phyloP scores from a whole-genome alignment of 2,113 vertebrate genomes.

The Theropithecus gelada region DNA sequence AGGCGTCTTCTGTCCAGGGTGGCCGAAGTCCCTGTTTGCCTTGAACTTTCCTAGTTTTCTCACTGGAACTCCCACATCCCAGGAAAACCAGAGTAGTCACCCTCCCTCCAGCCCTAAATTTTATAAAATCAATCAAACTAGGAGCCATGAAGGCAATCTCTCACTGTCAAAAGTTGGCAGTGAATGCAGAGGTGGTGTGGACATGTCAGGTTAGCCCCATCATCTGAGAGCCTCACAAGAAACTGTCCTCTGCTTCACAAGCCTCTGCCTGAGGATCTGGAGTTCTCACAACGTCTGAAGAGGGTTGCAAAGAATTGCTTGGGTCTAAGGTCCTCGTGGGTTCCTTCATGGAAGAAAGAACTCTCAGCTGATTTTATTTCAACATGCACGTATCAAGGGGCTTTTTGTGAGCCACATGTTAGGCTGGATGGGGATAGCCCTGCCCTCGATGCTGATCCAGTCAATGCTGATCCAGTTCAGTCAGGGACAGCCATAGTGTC shows the following conservation, averaged over 20 bases:
- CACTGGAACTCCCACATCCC: fast-evolving
- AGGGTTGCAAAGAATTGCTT: no score
- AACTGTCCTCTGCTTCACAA: background rate
- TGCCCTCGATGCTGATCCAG: background rate
- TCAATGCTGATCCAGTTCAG: no score
- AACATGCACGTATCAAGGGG: fast-evolving
- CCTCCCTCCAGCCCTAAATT: background rate
- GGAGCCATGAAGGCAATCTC: background rate
- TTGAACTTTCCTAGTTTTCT: background rate
- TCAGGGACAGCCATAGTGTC: background rate
- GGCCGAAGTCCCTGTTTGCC: fast-evolving
- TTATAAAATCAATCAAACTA: background rate
- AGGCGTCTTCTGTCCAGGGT: fast-evolving
- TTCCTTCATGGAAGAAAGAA: background rate
- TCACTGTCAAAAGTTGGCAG: background rate
- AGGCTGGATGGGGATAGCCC: no score
- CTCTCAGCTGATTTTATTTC: background rate
- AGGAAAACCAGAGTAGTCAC: background rate
- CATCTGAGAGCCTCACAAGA: fast-evolving
- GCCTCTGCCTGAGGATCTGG: background rate
- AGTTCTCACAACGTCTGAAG: background rate
- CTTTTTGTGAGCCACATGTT: fast-evolving
- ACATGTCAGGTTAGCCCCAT: fast-evolving
- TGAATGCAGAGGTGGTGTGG: fast-evolving
- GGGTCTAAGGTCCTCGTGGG: background rate